Percentiles rank a stretch among this genome's conserved stretches.
Evolutionary conservation across 1,140 invertebrate species (phyloP).

Genomic region (Nymphalis io): DNA sequence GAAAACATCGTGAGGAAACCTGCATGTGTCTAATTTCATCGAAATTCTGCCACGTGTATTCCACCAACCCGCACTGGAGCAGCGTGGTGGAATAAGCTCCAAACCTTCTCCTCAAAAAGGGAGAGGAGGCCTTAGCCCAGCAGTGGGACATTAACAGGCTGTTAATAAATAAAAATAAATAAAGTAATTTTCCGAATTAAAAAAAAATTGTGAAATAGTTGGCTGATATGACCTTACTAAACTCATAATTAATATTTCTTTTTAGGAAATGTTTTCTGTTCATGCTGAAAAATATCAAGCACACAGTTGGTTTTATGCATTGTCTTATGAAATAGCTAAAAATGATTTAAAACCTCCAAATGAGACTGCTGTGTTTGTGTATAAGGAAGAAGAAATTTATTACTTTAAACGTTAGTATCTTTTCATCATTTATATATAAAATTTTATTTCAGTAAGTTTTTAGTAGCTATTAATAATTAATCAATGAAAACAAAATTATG

Average conservation of each 20-base stretch:
- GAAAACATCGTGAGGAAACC: too few species aligned
- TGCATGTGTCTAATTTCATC: too few species aligned
- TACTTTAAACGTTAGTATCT: slow-evolving; percentile 61
- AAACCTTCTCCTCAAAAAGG: too few species aligned
- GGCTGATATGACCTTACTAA: slow-evolving; percentile 1
- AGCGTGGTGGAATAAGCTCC: too few species aligned
- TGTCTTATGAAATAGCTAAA: slow-evolving; percentile 84
- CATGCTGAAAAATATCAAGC: slow-evolving; percentile 90
- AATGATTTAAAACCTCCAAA: slow-evolving; percentile 85
- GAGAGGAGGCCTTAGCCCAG: too few species aligned
- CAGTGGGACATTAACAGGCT: too few species aligned
- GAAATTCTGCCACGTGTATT: too few species aligned
- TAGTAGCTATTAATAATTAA: not conserved
- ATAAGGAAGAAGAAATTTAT: slow-evolving; percentile 86
- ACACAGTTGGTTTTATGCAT: slow-evolving; percentile 92
- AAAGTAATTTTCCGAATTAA: too few species aligned
- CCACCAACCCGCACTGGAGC: too few species aligned
- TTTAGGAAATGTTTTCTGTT: slow-evolving; percentile 87
- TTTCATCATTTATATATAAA: not conserved
- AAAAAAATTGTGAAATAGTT: too few species aligned
- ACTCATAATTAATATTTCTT: slow-evolving; percentile 22
- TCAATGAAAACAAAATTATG: not conserved
- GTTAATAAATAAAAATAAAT: too few species aligned
- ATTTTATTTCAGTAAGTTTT: too few species aligned
- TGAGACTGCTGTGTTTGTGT: slow-evolving; percentile 89